phyloP scores from a whole-genome alignment of 2,888 invertebrate genomes.

The Aplocera efformata region DNA sequence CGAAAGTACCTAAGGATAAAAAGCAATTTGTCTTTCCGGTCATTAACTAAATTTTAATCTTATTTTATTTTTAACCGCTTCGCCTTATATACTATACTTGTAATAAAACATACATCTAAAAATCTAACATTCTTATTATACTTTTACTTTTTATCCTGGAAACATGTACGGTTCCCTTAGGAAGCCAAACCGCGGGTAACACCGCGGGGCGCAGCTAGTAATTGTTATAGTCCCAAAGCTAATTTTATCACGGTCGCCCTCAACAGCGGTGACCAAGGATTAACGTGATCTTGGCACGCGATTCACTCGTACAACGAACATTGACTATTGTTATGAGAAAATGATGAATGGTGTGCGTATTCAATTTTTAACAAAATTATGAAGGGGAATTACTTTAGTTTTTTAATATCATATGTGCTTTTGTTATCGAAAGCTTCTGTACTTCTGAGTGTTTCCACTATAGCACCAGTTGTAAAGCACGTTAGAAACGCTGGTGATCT shows the following conservation, averaged over 20 bases:
- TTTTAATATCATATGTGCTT: too few relatives aligned
- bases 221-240: neutral
- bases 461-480: too few relatives aligned
- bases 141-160: too few relatives aligned
- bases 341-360: too few relatives aligned
- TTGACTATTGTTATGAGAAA: neutral
- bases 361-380: too few relatives aligned
- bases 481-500: too few relatives aligned
- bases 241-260: constrained; percentile 1
- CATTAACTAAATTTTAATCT: constrained; percentile 7
- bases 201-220: too few relatives aligned
- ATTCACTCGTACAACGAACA: constrained; percentile 8
- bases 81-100: neutral
- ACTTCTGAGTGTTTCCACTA: too few relatives aligned
- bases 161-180: too few relatives aligned
- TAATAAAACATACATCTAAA: constrained; percentile 7
- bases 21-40: constrained; percentile 14
- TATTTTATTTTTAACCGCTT: neutral
- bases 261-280: neutral
- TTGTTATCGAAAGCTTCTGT: too few relatives aligned
- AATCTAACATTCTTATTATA: too few relatives aligned
- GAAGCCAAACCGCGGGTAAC: constrained; percentile 8
- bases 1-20: constrained; percentile 8
- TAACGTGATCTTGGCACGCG: constrained; percentile 11
- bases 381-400: too few relatives aligned